Evolutionary conservation across 2,113 vertebrate species (phyloP).

Genomic region (Dicrurus megarhynchus): DNA sequence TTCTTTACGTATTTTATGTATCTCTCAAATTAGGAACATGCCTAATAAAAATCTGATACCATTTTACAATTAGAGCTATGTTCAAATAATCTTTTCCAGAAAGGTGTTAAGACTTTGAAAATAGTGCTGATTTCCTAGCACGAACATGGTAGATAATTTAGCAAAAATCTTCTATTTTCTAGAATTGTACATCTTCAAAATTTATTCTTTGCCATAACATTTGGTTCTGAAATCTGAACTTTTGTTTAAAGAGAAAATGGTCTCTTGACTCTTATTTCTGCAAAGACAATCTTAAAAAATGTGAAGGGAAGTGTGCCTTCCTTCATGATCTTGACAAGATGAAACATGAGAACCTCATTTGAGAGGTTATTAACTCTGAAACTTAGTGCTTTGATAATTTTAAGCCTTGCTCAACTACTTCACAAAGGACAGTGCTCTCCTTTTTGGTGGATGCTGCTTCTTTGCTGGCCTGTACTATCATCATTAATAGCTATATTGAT

Average conservation of each 20-base stretch:
- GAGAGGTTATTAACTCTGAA: not conserved
- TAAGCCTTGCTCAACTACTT: not conserved
- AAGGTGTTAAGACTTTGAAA: not conserved
- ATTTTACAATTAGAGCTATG: not conserved
- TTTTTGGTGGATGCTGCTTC: not conserved
- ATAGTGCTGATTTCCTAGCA: not conserved
- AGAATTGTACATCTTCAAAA: not conserved
- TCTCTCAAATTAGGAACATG: not conserved
- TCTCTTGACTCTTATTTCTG: not conserved
- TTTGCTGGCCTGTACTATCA: not conserved
- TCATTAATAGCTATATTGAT: constrained; percentile 21
- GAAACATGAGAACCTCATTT: not conserved
- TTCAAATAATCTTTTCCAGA: not conserved
- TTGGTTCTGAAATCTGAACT: not conserved
- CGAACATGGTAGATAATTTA: not conserved
- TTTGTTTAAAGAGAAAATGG: not conserved
- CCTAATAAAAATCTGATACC: not conserved
- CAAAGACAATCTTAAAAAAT: not conserved
- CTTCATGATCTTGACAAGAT: not conserved
- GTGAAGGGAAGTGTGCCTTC: not conserved
- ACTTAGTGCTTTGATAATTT: not conserved
- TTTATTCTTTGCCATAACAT: not conserved
- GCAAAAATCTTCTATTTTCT: not conserved
- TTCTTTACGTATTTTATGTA: not conserved
- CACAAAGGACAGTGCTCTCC: not conserved